Evolutionary conservation across 2,888 invertebrate species (phyloP).

Genomic region (Rhagophthalmus giganteus): DNA sequence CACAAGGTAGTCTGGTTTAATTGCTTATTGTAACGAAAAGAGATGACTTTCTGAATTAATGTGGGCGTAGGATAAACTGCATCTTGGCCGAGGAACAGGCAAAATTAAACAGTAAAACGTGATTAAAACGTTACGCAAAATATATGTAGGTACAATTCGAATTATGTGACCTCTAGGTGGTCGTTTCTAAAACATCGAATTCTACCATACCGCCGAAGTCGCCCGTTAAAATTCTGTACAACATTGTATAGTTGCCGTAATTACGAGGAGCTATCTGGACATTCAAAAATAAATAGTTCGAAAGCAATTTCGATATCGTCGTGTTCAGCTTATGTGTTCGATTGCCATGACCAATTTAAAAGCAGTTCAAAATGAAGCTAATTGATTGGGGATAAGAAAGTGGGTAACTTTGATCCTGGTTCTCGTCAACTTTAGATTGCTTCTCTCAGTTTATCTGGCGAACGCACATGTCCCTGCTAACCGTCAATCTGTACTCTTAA

Average conservation of each 20-base stretch:
- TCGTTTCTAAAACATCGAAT: too few species aligned
- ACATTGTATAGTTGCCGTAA: not conserved
- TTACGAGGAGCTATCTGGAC: not conserved
- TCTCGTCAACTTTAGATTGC: constrained; percentile 53
- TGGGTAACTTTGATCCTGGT: constrained; percentile 51
- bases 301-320: not conserved
- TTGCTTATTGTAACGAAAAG: too few species aligned
- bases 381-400: constrained; percentile 51
- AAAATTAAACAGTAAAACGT: too few species aligned
- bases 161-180: too few species aligned
- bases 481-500: constrained; percentile 45
- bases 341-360: constrained; percentile 28
- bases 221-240: too few species aligned
- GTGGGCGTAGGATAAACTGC: too few species aligned
- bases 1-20: too few species aligned
- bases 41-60: too few species aligned
- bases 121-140: too few species aligned
- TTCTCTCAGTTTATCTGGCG: constrained; percentile 46
- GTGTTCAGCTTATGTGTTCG: constrained; percentile 9
- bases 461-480: constrained; percentile 51
- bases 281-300: constrained; percentile 5
- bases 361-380: constrained; percentile 41
- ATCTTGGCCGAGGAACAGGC: too few species aligned
- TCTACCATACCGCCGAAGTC: too few species aligned
- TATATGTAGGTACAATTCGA: too few species aligned